phyloP scores from a whole-genome alignment of 2,888 invertebrate genomes.

The Leptopterna dolabrata region DNA sequence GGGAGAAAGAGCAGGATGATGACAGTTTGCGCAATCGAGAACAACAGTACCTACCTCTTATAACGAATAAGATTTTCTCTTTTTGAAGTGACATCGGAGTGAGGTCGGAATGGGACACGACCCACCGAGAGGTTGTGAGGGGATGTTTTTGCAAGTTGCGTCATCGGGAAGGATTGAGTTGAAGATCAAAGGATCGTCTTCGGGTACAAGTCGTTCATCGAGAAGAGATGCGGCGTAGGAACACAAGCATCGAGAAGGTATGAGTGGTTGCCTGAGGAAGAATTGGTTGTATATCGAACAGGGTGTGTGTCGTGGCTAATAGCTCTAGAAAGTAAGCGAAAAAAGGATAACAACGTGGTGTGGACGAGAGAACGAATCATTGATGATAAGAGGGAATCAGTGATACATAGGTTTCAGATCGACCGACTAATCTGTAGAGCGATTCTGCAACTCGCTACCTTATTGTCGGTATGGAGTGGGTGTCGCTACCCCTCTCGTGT shows the following conservation, averaged over 20 bases:
- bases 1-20: background rate
- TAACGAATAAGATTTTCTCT: constrained; percentile 19
- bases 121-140: background rate
- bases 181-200: background rate
- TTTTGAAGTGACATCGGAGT: background rate
- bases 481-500: too few species aligned
- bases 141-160: background rate
- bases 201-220: background rate
- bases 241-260: background rate
- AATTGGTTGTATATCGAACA: background rate
- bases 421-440: too few species aligned
- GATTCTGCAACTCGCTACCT: too few species aligned
- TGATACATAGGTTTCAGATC: too few species aligned
- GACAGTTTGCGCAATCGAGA: constrained; percentile 2
- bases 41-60: background rate
- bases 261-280: background rate
- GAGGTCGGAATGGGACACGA: constrained; percentile 9
- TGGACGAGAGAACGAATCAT: background rate
- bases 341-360: background rate
- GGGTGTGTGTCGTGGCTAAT: background rate
- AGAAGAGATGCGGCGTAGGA: background rate
- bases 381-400: background rate
- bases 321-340: background rate
- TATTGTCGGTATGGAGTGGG: too few species aligned
- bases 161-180: background rate